Evolutionary conservation across 2,113 vertebrate species (phyloP), one percentile per base, ranked within the genome.

Genomic region (Leucoraja erinaceus): DNA sequence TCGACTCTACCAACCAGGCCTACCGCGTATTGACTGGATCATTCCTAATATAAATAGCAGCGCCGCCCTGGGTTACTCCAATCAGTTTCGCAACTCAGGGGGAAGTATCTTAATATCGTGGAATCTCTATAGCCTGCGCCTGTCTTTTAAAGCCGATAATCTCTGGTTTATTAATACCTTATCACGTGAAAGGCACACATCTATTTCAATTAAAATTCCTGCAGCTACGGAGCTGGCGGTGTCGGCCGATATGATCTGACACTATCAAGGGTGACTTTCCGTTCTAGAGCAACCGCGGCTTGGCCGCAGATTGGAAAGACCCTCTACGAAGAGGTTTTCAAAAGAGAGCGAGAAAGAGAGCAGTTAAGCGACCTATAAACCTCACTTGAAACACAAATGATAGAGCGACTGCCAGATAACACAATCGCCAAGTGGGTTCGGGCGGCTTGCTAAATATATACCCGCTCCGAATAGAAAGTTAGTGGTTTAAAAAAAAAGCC

Each of bases 121-220:
- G n/a, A 93, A 68, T 47, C 78, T 68, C 61, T 75, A 78, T 68
- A 63, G 78, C 31, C 25, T 63, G 78, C 14, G 78, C 78, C 59
- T 93, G 77, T 93, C 61, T 93, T 68, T 93, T 47, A 25, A 83
- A 59, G 77, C 84, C 74, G 11, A 90, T 94, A 77, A 93, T 93
- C 93, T 61, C 93, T 93, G 94, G 93, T 94, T 95, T 94, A 95
- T 94, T 96, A 96, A 96, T 95, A 95, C 93, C 92, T 94, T 93
- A 93, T 56, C 94, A 91, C 94, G 94, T 63, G 95, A 96, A 95
- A 96, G 95, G 94, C 90, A 79, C 77, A 94, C 94, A 93, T 94
- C 93, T 93, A 93, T 93, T 93, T 93, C 95, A 96, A 96, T 96
- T 96, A 96, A 96, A 95, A 96, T 96, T 96, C 96, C 95, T 95